A percentile compares a stretch with the other conserved stretches of the same genome.
phyloP scores from a whole-genome alignment of 2,113 vertebrate genomes.

The Cyprinodon variegatus region DNA sequence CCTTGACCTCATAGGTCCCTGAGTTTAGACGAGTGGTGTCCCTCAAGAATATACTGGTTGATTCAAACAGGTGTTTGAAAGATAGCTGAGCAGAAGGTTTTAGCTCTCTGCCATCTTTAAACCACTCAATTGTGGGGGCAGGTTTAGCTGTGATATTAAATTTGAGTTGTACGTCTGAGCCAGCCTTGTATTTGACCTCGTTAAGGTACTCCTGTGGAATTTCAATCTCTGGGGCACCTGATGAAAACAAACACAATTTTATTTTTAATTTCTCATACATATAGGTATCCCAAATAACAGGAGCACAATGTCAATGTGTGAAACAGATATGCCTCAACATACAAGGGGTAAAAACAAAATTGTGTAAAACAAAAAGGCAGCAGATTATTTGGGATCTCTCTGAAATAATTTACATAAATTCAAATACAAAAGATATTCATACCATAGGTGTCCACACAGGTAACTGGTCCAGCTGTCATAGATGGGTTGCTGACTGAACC shows the following conservation, averaged over 20 bases:
- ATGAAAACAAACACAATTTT: constrained; percentile 9
- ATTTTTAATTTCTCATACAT: neutral
- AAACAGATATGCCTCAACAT: neutral
- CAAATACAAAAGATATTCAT: constrained; percentile 1
- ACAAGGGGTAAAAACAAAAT: neutral
- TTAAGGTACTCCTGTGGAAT: constrained; percentile 91
- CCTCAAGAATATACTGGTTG: constrained; percentile 87
- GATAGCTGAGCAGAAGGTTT: constrained; percentile 82
- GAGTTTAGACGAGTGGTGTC: constrained; percentile 90
- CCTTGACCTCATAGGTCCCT: constrained; percentile 91
- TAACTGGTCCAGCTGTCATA: constrained; percentile 87
- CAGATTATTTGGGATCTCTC: neutral
- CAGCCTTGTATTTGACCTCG: constrained; percentile 91
- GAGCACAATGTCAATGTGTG: neutral
- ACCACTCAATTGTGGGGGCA: constrained; percentile 94
- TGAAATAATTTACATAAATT: neutral
- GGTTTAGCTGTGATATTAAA: constrained; percentile 95
- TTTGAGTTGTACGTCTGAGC: constrained; percentile 86
- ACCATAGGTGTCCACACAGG: constrained; percentile 95
- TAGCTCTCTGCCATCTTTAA: constrained; percentile 90
- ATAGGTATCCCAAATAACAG: neutral
- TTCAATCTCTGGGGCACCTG: constrained; percentile 94
- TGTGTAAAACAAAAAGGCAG: neutral
- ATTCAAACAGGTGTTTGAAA: constrained; percentile 88
- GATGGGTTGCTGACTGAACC: constrained; percentile 96